Evolutionary conservation across 30 jellyfish, hydroid and myxozoan species (phyloP), one percentile per base, ranked within the genome.

Genomic region (Aurelia sp.): DNA sequence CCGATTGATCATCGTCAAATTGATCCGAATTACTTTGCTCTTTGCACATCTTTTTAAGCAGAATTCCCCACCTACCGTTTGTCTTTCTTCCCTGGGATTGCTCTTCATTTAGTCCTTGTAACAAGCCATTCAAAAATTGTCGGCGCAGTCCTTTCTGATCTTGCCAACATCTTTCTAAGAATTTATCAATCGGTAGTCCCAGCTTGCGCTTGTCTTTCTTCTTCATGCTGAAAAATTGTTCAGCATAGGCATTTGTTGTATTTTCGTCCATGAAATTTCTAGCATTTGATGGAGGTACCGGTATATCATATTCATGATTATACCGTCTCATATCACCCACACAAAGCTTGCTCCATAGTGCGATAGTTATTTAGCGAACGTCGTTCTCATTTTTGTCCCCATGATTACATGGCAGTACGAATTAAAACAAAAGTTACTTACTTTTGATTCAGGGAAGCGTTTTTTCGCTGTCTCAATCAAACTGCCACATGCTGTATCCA

Each of bases 211-310:
- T 74, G 48, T 60, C 69, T 44, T 41, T 80, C 73, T 71, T 84
- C 74, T 72, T 70, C 61, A 74, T 31, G 70, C 77, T 82, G 71
- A 84, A 63, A 74, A 68, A 84, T 3, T 62, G 84, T 65, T 76
- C 64, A 5, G 79, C 81, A 21, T 20, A 50, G 9, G 75, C 63
- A 57, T 81, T 81, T 30, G 91, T 77, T 9, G 59, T 77, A 41
- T 74, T 53, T 13, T 52, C 31, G 21, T 27, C 55, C 58, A 74
- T 16, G 52, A 41, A n/a, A n/a, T n/a, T n/a, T n/a, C n/a, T n/a
- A n/a, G n/a, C n/a, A n/a, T n/a, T n/a, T n/a, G n/a, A n/a, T n/a
- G n/a, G n/a, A n/a, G n/a, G n/a, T n/a, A n/a, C n/a, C n/a, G n/a
- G n/a, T n/a, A n/a, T n/a, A n/a, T n/a, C n/a, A n/a, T n/a, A n/a